Evolutionary conservation across 2,888 invertebrate species (phyloP).

Genomic region (Pyrrhia umbra): DNA sequence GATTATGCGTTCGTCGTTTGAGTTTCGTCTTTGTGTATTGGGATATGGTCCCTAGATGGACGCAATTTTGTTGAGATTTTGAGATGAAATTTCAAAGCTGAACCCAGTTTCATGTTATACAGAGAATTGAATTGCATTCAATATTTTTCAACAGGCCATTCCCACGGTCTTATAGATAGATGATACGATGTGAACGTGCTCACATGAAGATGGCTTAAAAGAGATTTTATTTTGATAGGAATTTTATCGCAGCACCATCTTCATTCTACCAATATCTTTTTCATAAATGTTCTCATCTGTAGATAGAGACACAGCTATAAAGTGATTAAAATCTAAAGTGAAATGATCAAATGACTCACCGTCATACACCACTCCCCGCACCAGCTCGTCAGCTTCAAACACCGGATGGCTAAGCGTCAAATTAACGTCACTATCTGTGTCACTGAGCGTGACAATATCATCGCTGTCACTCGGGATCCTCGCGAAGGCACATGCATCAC

Average conservation of each 20-base stretch:
- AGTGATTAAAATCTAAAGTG: background rate
- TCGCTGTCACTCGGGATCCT: constrained; percentile 84
- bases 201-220: constrained; percentile 1
- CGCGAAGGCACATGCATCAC: constrained; percentile 85
- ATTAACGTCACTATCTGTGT: constrained; percentile 84
- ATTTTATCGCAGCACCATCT: background rate
- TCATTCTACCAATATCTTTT: background rate
- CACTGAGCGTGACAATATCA: constrained; percentile 82
- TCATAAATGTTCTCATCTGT: background rate
- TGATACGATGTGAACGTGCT: constrained; percentile 1
- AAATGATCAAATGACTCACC: constrained; percentile 82
- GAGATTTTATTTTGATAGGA: background rate
- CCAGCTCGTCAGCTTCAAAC: constrained; percentile 87
- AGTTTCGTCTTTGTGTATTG: constrained; percentile 23
- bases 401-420: constrained; percentile 87
- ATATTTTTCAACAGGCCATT: constrained; percentile 5
- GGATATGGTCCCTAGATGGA: constrained; percentile 21
- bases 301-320: background rate
- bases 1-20: constrained; percentile 19
- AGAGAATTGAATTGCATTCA: constrained; percentile 25
- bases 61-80: constrained; percentile 24
- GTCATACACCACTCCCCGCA: constrained; percentile 89
- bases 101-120: constrained; percentile 17
- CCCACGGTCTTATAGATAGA: background rate
- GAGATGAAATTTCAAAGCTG: constrained; percentile 20